These are phyloP conservation scores for Erynnis tages DNA, from an alignment of 2,888 invertebrate species.

Conservation along the genomic window DNA sequence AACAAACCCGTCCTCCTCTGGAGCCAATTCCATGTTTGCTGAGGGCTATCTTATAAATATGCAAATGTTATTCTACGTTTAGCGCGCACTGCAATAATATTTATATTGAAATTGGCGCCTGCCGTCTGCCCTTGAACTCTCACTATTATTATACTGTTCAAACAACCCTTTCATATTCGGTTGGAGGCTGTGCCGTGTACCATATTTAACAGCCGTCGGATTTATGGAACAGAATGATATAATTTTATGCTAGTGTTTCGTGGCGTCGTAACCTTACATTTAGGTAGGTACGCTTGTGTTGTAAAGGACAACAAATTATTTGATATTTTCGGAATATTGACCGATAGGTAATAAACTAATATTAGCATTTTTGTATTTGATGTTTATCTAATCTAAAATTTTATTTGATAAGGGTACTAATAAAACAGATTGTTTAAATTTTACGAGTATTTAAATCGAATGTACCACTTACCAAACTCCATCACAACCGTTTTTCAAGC, in stretches of 20 bases:
- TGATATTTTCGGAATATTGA: background rate
- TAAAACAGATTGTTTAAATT: too few relatives aligned
- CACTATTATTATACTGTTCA: conserved; percentile 63
- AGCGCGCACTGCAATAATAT: conserved; percentile 74
- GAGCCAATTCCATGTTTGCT: conserved; percentile 71
- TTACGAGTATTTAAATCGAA: too few relatives aligned
- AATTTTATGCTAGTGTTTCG: conserved; percentile 30
- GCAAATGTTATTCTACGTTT: conserved; percentile 76
- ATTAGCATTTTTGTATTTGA: too few relatives aligned
- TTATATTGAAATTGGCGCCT: conserved; percentile 70
- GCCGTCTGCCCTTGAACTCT: conserved; percentile 64
- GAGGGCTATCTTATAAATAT: conserved; percentile 77
- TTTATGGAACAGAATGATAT: conserved; percentile 32
- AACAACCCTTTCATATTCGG: conserved; percentile 63
- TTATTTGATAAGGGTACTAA: too few relatives aligned
- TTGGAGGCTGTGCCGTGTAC: conserved; percentile 43
- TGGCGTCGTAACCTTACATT: background rate
- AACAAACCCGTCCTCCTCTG: conserved; percentile 58
- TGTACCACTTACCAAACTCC: too few relatives aligned
- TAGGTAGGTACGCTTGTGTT: background rate
- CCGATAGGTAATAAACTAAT: too few relatives aligned
- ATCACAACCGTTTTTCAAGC: too few relatives aligned
- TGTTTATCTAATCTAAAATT: too few relatives aligned
- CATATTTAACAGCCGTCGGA: conserved; percentile 50
- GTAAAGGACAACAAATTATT: too few relatives aligned